These are phyloP conservation scores for Andrena praecox DNA, from an alignment of 2,888 invertebrate genomes.

Conservation along the genomic window DNA sequence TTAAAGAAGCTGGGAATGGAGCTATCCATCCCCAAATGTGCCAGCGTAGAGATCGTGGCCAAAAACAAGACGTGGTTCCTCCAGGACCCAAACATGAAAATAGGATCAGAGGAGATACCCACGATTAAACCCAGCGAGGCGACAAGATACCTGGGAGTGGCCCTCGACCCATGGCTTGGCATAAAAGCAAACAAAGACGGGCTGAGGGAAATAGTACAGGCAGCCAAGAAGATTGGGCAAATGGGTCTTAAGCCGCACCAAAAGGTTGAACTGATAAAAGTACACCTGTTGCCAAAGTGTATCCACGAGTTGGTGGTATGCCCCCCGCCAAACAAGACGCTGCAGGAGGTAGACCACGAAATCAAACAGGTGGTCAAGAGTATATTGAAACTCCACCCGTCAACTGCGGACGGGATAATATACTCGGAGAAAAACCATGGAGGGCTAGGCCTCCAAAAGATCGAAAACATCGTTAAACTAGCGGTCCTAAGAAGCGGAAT, in stretches of 20 bases:
- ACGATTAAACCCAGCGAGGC: not conserved
- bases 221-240: not conserved
- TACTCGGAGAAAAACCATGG: not conserved
- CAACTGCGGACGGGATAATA: not conserved
- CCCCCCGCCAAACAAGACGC: not conserved
- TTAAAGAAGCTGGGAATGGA: conserved; percentile 42
- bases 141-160: conserved; percentile 5
- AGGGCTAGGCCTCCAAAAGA: not conserved
- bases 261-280: not conserved
- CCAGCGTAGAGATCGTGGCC: not conserved
- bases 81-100: conserved; percentile 16
- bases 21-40: conserved; percentile 42
- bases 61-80: conserved; percentile 39
- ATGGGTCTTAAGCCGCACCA: not conserved
- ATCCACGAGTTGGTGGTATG: not conserved
- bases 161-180: not conserved
- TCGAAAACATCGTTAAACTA: not conserved
- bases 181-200: not conserved
- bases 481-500: not conserved
- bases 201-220: not conserved
- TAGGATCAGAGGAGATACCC: not conserved
- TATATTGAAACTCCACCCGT: not conserved
- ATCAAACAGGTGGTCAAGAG: no score
- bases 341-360: not conserved
- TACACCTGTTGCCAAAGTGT: not conserved